Evolutionary conservation across 35 echinoderm and acorn worm species (phyloP).

Genomic region (Apostichopus californicus): DNA sequence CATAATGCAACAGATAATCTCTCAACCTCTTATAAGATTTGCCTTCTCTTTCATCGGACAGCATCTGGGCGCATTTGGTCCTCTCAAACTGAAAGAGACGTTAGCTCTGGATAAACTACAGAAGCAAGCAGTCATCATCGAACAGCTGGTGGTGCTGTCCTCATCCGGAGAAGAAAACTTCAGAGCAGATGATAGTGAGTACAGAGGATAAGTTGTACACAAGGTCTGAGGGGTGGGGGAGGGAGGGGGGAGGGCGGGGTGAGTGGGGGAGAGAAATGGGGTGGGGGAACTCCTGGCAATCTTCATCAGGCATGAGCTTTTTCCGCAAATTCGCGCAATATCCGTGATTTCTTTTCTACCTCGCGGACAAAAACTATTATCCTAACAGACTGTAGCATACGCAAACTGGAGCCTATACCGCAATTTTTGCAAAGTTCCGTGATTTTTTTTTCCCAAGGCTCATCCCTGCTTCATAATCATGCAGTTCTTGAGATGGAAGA

Average conservation of each 20-base stretch:
- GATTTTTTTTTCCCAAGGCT: too few relatives aligned
- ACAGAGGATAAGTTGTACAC: neutral
- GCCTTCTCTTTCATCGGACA: neutral
- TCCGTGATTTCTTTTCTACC: too few relatives aligned
- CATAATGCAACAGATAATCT: too few relatives aligned
- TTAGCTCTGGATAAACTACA: constrained; percentile 89
- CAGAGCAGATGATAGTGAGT: constrained; percentile 83
- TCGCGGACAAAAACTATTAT: too few relatives aligned
- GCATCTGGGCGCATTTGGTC: constrained; percentile 97
- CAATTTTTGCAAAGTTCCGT: too few relatives aligned
- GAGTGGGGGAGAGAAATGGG: neutral
- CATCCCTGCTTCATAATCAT: too few relatives aligned
- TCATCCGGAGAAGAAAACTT: constrained; percentile 51
- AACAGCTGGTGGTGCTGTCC: constrained; percentile 72
- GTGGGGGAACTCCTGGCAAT: neutral
- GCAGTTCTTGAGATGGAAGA: too few relatives aligned
- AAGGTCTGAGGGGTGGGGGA: neutral
- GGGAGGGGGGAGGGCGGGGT: neutral
- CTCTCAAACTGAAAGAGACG: constrained; percentile 81
- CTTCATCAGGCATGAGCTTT: too few relatives aligned
- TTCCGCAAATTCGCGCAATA: too few relatives aligned
- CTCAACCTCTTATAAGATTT: too few relatives aligned
- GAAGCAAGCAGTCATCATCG: constrained; percentile 90
- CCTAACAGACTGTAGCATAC: too few relatives aligned
- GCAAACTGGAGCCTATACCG: too few relatives aligned